These are phyloP conservation scores for Dryocosmus kuriphilus DNA, from an alignment of 2,888 invertebrate genomes.

Conservation along the genomic window DNA sequence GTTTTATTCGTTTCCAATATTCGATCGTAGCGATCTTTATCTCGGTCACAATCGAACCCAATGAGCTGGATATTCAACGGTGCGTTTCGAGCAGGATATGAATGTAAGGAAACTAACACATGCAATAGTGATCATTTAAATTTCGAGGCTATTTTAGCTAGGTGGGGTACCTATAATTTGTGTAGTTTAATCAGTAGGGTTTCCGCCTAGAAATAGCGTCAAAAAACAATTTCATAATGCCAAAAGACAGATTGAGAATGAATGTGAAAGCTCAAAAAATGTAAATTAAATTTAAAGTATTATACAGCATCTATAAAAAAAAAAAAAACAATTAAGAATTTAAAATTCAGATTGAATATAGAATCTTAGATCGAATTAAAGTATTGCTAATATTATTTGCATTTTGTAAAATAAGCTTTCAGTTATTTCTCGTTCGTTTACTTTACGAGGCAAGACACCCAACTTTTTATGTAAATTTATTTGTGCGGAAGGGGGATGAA, in stretches of 20 bases:
- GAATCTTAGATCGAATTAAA: no score
- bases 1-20: conserved; percentile 17
- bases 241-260: no score
- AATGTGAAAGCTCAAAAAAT: no score
- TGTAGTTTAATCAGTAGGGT: background rate
- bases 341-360: no score
- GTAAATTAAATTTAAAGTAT: no score
- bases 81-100: conserved; percentile 36
- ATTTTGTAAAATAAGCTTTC: no score
- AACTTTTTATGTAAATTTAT: conserved; percentile 26
- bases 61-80: conserved; percentile 21
- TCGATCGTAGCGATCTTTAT: conserved; percentile 21
- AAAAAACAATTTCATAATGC: background rate
- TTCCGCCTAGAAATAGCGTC: background rate
- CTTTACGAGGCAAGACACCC: background rate
- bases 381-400: no score
- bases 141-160: background rate
- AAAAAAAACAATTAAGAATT: no score
- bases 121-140: background rate
- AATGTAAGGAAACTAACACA: conserved; percentile 3
- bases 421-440: no score
- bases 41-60: conserved; percentile 20
- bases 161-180: background rate
- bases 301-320: no score
- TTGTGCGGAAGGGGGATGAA: conserved; percentile 2